Base-by-base conservation (phyloP, 2,888 invertebrate species). In the Netelia fuscicornis region DNA sequence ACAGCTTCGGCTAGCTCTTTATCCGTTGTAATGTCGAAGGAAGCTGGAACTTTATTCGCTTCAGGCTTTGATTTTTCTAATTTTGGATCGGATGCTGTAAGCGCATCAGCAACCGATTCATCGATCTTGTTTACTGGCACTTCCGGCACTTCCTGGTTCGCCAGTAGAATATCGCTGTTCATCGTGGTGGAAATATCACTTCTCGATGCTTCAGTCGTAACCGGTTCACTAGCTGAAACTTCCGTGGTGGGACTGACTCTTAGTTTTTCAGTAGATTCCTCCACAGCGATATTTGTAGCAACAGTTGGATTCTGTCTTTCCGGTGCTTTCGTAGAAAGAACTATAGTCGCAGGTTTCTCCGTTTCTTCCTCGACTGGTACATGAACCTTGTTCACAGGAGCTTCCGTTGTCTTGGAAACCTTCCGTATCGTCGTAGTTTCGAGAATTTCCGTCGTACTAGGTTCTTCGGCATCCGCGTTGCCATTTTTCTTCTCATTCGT, bases 141-240 rank as follows among this genome's bases (percentile, higher is more conserved):
- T 84, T 87, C 85, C 44, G 87, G 79, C n/a, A 84, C 52, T 11
- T 86, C 86, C 67, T 82, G 81, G 13, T 72, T 86, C 9, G 83
- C 79, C 17, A 87, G 80, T 42, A 48, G 13, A 54, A 25, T 13
- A 20, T 8, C 68, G 52, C n/a, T 83, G 20, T 76, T 75, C 11
- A 30, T 8, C 17, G 76, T 72, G 9, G 60, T 64, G 13, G 67
- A 56, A 64, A 20, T 83, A 5, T 77, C 67, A 6, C 75, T 25
- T 23, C 20, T 77, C 42, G 71, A 44, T 1, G 76, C 56, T 68
- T 82, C 60, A 13, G 62, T 83, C 13, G 67, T 79, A 10, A 72
- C 8, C 3, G 77, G 11, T 0, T 44, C 2, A 11, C 60, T 20
- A 11, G 10, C 56, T 44, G 44, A 13, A 56, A 25, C 17, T 64